Conservation (phyloP, 2,797 vertebrate genomes). For the Antennarius maculatus region DNA sequence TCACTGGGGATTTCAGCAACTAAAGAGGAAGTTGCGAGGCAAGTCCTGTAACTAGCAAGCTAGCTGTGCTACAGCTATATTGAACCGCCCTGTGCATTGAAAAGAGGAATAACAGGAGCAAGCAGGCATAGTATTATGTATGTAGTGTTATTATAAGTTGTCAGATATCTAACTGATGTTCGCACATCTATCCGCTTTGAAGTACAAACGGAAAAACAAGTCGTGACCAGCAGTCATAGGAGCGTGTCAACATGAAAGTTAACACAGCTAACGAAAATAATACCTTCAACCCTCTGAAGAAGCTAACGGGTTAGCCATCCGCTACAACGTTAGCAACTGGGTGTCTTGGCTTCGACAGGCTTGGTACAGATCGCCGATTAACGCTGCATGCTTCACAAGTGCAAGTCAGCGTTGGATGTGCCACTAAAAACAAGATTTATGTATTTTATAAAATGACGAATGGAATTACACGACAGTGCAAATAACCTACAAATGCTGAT, state of each 20-base stretch:
- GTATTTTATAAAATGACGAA: conserved; percentile 16
- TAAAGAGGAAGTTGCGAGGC: conserved; percentile 71
- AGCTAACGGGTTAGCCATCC: conserved; percentile 67
- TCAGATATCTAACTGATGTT: background rate
- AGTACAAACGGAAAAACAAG: conserved; percentile 5
- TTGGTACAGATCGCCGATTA: conserved; percentile 16
- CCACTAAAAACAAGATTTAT: background rate
- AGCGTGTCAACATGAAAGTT: conserved; percentile 58
- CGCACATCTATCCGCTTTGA: conserved; percentile 24
- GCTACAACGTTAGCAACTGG: conserved; percentile 50
- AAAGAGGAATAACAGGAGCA: conserved; percentile 49
- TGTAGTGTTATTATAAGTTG: background rate
- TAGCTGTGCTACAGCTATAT: conserved; percentile 28
- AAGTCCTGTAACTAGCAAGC: conserved; percentile 42
- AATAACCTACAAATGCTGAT: conserved; percentile 2
- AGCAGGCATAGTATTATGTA: conserved; percentile 18
- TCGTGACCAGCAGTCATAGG: conserved; percentile 38
- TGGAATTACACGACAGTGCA: conserved; percentile 23
- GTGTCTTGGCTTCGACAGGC: conserved; percentile 31
- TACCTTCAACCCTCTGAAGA: conserved; percentile 55
- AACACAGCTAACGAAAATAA: conserved; percentile 49
- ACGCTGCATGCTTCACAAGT: conserved; percentile 14
- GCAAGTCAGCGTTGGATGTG: conserved; percentile 6
- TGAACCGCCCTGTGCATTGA: conserved; percentile 66
- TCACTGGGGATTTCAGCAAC: conserved; percentile 35